Conservation (phyloP, 2,113 vertebrate genomes). For the Alosa alosa region DNA sequence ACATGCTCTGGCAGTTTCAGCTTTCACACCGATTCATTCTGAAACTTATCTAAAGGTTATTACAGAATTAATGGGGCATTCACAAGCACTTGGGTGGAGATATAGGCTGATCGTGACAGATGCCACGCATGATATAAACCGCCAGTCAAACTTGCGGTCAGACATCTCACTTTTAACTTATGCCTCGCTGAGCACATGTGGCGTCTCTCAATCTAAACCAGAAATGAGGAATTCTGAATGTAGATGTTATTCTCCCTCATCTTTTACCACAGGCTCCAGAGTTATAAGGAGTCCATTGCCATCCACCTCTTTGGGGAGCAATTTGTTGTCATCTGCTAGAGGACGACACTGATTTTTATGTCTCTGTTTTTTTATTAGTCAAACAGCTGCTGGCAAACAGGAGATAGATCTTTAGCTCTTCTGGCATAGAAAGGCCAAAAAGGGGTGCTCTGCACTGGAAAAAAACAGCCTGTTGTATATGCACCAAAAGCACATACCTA, state of each 20-base stretch:
- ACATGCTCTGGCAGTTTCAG: background rate
- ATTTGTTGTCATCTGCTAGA: slow-evolving; percentile 4
- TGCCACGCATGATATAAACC: background rate
- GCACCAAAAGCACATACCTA: slow-evolving; percentile 33
- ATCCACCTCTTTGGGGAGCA: slow-evolving; percentile 20
- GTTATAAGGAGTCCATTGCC: background rate
- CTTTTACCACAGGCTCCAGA: background rate
- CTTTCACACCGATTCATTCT: background rate
- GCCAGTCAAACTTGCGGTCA: slow-evolving; percentile 1
- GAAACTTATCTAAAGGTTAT: background rate
- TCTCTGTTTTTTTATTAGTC: slow-evolving; percentile 18
- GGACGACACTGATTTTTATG: slow-evolving; percentile 18
- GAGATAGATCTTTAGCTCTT: slow-evolving; percentile 36
- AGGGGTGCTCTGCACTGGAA: slow-evolving; percentile 12
- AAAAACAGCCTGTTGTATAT: background rate
- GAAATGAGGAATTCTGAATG: background rate
- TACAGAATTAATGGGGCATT: background rate
- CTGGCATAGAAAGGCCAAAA: slow-evolving; percentile 38
- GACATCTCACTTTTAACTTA: background rate
- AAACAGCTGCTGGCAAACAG: slow-evolving; percentile 28
- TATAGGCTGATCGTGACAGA: background rate
- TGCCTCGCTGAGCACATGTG: background rate
- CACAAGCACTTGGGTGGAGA: background rate
- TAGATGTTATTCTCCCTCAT: background rate
- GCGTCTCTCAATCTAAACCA: background rate